Conservation (phyloP, 2,113 vertebrate species). For the Anolis sagrei region DNA sequence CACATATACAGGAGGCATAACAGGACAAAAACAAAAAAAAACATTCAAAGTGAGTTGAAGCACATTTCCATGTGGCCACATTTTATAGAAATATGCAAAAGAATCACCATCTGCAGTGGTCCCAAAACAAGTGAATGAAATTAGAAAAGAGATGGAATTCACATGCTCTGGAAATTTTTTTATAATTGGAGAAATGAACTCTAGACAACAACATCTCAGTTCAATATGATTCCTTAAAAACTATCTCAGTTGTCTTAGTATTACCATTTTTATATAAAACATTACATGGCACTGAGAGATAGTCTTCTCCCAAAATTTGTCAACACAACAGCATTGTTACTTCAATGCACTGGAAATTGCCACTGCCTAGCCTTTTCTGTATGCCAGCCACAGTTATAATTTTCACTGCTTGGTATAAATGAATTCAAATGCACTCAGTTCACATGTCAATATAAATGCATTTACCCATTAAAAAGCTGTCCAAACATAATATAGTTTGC, state of each 20-base stretch:
- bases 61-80: too few relatives aligned
- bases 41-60: too few relatives aligned
- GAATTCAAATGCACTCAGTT: neutral
- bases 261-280: neutral
- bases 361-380: neutral
- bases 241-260: neutral
- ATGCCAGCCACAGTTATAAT: neutral
- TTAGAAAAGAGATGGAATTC: neutral
- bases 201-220: neutral
- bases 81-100: too few relatives aligned
- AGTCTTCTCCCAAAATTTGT: neutral
- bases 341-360: neutral
- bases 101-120: constrained; percentile 29
- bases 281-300: neutral
- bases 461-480: too few relatives aligned
- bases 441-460: neutral
- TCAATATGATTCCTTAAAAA: neutral
- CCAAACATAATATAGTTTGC: too few relatives aligned
- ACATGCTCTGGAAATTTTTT: too few relatives aligned
- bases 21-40: too few relatives aligned
- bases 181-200: neutral
- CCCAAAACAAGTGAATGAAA: neutral
- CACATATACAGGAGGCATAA: too few relatives aligned
- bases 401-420: neutral
- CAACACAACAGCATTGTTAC: neutral